Evolutionary conservation across 1,140 invertebrate species (phyloP).

Genomic region (Vanessa atalanta): DNA sequence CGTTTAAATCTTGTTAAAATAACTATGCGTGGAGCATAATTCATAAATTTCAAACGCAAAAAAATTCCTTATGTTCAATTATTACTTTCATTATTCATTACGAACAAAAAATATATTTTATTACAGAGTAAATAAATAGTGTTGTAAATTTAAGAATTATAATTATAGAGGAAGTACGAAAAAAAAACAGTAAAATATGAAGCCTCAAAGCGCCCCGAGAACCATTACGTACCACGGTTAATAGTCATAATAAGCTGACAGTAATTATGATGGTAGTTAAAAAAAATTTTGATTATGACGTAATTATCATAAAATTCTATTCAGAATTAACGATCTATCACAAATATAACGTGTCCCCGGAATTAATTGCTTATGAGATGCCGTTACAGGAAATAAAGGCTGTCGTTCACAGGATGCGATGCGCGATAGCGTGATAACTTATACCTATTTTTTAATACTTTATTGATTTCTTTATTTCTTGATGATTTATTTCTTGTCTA

Average conservation of each 20-base stretch:
- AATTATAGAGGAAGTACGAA: background rate
- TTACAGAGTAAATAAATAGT: constrained; percentile 6
- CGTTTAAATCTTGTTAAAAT: constrained; percentile 4
- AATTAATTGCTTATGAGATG: constrained; percentile 30
- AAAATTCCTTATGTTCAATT: background rate
- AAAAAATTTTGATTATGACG: constrained; percentile 22
- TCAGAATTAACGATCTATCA: constrained; percentile 41
- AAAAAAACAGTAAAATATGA: constrained; percentile 7
- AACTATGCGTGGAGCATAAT: background rate
- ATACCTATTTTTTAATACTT: too few species aligned
- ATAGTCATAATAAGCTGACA: constrained; percentile 7
- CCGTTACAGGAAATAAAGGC: constrained; percentile 24
- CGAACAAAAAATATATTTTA: background rate
- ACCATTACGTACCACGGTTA: background rate
- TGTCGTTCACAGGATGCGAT: background rate
- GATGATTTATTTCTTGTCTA: too few species aligned
- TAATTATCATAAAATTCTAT: constrained; percentile 28
- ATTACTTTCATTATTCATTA: constrained; percentile 1
- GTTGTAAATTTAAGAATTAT: background rate
- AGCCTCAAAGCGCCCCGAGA: background rate
- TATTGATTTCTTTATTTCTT: too few species aligned
- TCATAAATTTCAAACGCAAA: background rate
- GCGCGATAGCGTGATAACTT: background rate
- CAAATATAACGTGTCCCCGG: constrained; percentile 29
- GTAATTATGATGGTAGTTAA: constrained; percentile 21